Percentiles rank a stretch among this genome's conserved stretches.
Evolutionary conservation across 2,888 invertebrate genomes (phyloP).

Genomic region (Cistogaster globosa): DNA sequence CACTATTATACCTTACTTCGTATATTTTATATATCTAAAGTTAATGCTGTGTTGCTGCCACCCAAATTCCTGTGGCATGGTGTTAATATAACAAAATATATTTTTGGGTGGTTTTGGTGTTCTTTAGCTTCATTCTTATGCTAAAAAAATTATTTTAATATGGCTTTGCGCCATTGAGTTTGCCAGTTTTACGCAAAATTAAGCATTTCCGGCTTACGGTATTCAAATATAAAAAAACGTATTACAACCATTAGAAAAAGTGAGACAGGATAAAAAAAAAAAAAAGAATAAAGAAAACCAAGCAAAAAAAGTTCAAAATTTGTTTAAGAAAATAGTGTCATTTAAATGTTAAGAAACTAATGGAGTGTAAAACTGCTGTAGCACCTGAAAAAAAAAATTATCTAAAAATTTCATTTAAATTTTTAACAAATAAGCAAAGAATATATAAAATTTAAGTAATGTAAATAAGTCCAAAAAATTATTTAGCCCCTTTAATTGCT

Average conservation of each 20-base stretch:
- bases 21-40: neutral
- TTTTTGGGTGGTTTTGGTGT: conserved; percentile 49
- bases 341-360: conserved; percentile 40
- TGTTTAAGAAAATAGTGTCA: conserved; percentile 11
- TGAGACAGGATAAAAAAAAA: neutral
- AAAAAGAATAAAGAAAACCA: neutral
- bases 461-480: neutral
- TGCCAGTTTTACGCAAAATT: conserved; percentile 71
- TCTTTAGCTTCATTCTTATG: conserved; percentile 7
- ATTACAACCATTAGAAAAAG: conserved; percentile 7
- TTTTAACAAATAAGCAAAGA: neutral
- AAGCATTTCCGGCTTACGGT: conserved; percentile 63
- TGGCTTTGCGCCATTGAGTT: conserved; percentile 66
- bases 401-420: no score
- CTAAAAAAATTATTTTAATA: conserved; percentile 50
- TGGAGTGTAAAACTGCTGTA: conserved; percentile 40
- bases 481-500: neutral
- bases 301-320: conserved; percentile 3
- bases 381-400: neutral
- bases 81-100: conserved; percentile 58
- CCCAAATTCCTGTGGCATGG: conserved; percentile 68
- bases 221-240: neutral
- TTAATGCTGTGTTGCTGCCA: conserved; percentile 50
- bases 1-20: neutral
- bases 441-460: neutral